These are phyloP conservation scores for Lysandra bellargus DNA, from an alignment of 2,888 invertebrate genomes.

Conservation along the genomic window DNA sequence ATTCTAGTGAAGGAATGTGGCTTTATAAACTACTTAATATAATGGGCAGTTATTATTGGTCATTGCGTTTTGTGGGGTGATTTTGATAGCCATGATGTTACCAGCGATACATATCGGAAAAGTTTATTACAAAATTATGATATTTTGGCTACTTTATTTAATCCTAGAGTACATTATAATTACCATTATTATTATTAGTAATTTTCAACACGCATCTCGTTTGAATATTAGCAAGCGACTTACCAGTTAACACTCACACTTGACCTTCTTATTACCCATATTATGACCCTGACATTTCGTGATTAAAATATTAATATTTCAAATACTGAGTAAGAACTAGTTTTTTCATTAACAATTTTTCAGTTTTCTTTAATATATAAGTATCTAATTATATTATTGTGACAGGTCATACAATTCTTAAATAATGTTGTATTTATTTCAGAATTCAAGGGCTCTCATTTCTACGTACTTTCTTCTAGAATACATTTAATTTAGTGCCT, in stretches of 20 bases:
- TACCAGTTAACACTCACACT: background rate
- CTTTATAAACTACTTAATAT: background rate
- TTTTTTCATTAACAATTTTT: no score
- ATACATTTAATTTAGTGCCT: no score
- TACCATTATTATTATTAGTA: background rate
- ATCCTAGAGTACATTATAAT: background rate
- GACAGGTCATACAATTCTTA: background rate
- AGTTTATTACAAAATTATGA: background rate
- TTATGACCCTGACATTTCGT: constrained; percentile 33
- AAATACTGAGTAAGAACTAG: background rate
- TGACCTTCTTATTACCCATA: background rate
- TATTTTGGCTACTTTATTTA: background rate
- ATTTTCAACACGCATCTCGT: background rate
- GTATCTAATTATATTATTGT: background rate
- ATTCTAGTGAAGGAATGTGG: background rate
- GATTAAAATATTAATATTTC: background rate
- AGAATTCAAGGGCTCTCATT: no score
- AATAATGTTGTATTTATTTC: no score
- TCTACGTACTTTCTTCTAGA: no score
- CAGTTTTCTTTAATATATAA: no score
- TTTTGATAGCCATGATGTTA: background rate
- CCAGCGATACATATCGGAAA: background rate
- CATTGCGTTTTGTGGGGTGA: background rate
- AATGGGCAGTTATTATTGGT: background rate
- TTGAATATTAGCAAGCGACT: constrained; percentile 21